Evolutionary conservation across 2,888 invertebrate genomes (phyloP).

Genomic region (Diogma glabrata): DNA sequence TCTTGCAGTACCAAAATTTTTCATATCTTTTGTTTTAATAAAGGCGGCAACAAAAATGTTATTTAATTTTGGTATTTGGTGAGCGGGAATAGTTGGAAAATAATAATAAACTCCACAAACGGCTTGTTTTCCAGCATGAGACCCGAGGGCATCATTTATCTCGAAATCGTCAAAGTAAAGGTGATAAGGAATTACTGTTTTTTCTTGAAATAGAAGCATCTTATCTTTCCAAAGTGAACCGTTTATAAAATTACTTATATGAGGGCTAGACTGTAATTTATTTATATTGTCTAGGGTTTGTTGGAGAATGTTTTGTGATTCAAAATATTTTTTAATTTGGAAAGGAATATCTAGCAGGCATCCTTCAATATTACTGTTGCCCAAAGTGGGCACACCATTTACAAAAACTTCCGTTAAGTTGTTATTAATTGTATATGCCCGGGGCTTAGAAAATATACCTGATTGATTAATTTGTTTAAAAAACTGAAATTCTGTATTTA

Average conservation of each 20-base stretch:
- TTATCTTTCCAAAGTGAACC: not conserved
- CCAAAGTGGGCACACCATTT: constrained; percentile 2
- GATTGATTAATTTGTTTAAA: not conserved
- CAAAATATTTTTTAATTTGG: constrained; percentile 5
- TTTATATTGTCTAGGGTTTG: not conserved
- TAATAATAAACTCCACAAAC: constrained; percentile 1
- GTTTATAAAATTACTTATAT: not conserved
- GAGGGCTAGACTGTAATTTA: not conserved
- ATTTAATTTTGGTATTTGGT: not conserved
- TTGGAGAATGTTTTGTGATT: too few species aligned
- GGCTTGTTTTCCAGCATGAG: not conserved
- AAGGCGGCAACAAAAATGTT: not conserved
- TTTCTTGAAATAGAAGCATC: not conserved
- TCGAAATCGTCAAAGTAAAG: not conserved
- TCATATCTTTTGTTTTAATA: not conserved
- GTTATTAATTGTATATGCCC: not conserved
- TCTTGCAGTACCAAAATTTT: not conserved
- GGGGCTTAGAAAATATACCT: not conserved
- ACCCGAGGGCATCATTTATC: not conserved
- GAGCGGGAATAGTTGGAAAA: not conserved
- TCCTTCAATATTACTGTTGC: not conserved
- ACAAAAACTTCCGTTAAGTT: not conserved
- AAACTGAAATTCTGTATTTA: not conserved
- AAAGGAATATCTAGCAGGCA: constrained; percentile 4
- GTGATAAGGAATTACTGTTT: not conserved